These are phyloP conservation scores for Cyphomyrus discorhynchus DNA, from an alignment of 2,113 vertebrate species.

Conservation along the genomic window DNA sequence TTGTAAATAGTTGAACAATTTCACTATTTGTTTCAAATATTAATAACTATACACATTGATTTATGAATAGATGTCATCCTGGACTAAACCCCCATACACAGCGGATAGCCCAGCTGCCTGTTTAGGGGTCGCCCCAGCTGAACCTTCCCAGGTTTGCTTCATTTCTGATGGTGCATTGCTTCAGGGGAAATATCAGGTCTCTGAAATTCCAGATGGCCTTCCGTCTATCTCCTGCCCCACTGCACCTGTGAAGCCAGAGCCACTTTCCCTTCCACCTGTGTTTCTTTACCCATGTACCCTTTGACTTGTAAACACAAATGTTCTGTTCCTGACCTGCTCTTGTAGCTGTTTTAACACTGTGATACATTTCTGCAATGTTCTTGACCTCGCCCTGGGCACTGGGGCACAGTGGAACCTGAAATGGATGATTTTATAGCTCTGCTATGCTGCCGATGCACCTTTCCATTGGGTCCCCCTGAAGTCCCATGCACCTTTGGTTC, in stretches of 20 bases:
- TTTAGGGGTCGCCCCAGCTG: neutral
- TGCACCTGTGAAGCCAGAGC: neutral
- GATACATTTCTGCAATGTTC: neutral
- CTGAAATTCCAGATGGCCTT: neutral
- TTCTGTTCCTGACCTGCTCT: neutral
- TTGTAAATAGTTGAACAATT: neutral
- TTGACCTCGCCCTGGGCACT: neutral
- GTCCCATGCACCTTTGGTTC: constrained; percentile 18
- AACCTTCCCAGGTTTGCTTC: neutral
- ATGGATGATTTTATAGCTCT: neutral
- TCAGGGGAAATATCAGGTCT: neutral
- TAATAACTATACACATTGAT: neutral
- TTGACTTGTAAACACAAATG: neutral
- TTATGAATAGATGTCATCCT: neutral
- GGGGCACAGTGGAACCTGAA: neutral
- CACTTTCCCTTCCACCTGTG: neutral
- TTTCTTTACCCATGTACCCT: neutral
- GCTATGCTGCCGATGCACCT: neutral
- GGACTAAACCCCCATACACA: neutral
- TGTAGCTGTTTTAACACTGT: neutral
- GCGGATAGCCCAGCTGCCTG: neutral
- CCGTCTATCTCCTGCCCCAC: neutral
- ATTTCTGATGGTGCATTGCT: neutral
- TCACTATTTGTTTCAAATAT: neutral
- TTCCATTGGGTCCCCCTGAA: neutral